Base-by-base conservation (phyloP, 2,888 invertebrate genomes). In the Nasonia oneida region DNA sequence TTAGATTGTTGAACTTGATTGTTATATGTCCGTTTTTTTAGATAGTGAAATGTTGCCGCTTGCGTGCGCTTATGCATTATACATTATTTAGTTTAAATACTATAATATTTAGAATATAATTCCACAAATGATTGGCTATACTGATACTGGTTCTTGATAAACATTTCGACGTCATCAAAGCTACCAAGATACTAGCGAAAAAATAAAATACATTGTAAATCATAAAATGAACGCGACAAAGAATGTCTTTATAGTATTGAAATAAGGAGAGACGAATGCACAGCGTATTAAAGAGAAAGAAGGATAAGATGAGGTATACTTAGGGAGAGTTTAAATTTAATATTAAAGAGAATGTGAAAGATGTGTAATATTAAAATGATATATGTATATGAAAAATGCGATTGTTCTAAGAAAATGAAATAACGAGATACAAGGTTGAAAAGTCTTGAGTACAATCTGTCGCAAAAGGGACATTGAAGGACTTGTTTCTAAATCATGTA, bases 281-380 rank as follows among this genome's bases (percentile, higher is more conserved):
- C 42, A 83, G 29, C 29, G n/a, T 15, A 42, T 50, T 53, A 57
- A 29, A 79, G 53, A 79, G 8, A 57, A 67, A 61, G 67, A 47
- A 53, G 18, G 39, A 77, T 29, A 15, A 61, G 29, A 79, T 64
- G 71, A 67, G 37, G 75, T 75, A 71, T 64, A 39, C 80, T 85
- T 61, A 67, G 39, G 39, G 29, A 33, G 70, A 84, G 82, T 84
- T 83, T n/a, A 84, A 80, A 83, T 83, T 84, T 76, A 87, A 71
- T 87, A 84, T 84, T 84, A 79, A 84, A 82, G 64, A 79, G 50
- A 73, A 33, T 85, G 83, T 84, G 85, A 85, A 85, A 81, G 78
- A 85, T 87, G 85, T 87, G 87, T 87, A 85, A 87, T 85, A 87
- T 85, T 83, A 78, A 85, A 83, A 87, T 86, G 74, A 81, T 87